phyloP scores from a whole-genome alignment of 1,140 invertebrate genomes.

The Eriosoma lanigerum region DNA sequence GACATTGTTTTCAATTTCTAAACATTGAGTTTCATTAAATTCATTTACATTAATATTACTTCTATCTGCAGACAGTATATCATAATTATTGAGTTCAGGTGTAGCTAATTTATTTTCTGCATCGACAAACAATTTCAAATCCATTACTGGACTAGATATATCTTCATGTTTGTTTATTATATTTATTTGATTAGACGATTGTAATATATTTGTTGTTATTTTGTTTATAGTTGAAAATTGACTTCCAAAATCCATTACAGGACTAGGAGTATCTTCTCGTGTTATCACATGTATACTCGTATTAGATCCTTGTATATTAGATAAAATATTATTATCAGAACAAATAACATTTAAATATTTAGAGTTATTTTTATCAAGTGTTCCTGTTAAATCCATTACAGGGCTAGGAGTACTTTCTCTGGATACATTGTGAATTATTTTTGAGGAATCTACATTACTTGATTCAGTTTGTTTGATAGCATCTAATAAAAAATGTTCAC shows the following conservation, averaged over 20 bases:
- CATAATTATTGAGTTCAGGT: background rate
- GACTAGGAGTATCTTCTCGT: slow-evolving; percentile 27
- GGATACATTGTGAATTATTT: background rate
- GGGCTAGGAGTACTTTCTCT: slow-evolving; percentile 11
- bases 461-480: slow-evolving; percentile 7
- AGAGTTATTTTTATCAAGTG: too few relatives aligned
- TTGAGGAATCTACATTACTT: background rate
- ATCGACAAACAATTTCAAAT: background rate
- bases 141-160: slow-evolving; percentile 22
- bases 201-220: background rate
- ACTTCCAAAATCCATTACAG: slow-evolving; percentile 1
- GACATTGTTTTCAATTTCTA: background rate
- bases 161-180: background rate
- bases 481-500: slow-evolving; percentile 35
- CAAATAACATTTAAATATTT: too few relatives aligned
- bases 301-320: too few relatives aligned
- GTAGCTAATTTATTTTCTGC: background rate
- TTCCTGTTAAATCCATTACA: background rate
- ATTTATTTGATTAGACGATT: background rate
- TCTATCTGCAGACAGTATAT: background rate
- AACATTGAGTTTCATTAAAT: slow-evolving; percentile 3
- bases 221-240: background rate
- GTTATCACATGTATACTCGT: too few relatives aligned
- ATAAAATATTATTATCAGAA: too few relatives aligned
- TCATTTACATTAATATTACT: background rate